Evolutionary conservation across 2,888 invertebrate genomes (phyloP), one percentile per base, ranked within the genome.

Genomic region (Parelbella ahira): DNA sequence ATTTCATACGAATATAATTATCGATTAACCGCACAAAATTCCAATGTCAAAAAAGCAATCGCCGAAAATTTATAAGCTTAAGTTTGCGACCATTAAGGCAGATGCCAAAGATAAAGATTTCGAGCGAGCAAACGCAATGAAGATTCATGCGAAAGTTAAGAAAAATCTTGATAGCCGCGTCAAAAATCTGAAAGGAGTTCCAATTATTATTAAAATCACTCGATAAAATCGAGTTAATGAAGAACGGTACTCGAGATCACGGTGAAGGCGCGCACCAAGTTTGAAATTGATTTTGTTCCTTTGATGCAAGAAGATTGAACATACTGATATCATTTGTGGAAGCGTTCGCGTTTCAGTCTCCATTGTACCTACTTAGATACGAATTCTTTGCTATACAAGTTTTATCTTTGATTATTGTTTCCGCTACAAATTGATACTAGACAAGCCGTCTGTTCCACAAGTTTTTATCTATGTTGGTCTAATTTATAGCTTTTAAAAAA

Each of bases 201-300:
- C 77, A 75, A 78, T 86, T 83, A 81, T 82, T 73, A 84, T 69
- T 70, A 79, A 81, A 83, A 84, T 55, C 60, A 64, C 63, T 54
- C 61, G 86, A 87, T 83, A 86, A 82, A 80, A 86, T 86, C 86
- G 68, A 76, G 71, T 77, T 83, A 86, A 86, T 83, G 81, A 83
- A 82, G 81, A 79, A 80, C 80, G 76, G 81, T 73, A 70, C 67
- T 60, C 59, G 62, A 68, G 71, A 80, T 79, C 72, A 63, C 65
- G 77, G 78, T 80, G 58, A 45, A 48, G 24, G 49, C 32, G 54
- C 56, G 61, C 56, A 63, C 59, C 56, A 70, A 73, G 64, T 70
- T 67, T 67, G 68, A 77, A 82, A 83, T 84, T 81, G 83, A 83
- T 84, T 86, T 81, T 74, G 71, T 79, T 78, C 72, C 74, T 63